Evolutionary conservation across 2,113 vertebrate species (phyloP).

Genomic region (Cervus canadensis): DNA sequence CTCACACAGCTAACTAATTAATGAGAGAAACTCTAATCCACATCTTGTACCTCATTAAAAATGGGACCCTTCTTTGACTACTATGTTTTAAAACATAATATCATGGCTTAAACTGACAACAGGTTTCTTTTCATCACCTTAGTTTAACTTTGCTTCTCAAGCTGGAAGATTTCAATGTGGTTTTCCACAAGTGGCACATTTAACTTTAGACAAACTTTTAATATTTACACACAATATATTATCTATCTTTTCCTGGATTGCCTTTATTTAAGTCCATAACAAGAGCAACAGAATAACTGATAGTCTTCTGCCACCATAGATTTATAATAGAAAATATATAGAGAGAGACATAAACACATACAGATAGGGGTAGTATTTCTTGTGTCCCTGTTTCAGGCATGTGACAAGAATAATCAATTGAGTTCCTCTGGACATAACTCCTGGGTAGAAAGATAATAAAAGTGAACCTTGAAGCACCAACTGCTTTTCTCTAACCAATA

Average conservation of each 20-base stretch:
- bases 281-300: neutral
- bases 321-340: neutral
- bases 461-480: neutral
- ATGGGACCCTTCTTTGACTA: neutral
- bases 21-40: slow-evolving; percentile 8
- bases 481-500: neutral
- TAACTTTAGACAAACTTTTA: neutral
- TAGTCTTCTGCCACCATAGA: neutral
- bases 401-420: neutral
- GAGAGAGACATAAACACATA: neutral
- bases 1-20: slow-evolving; percentile 26
- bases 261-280: neutral
- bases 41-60: neutral
- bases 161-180: neutral
- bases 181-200: neutral
- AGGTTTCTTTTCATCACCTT: neutral
- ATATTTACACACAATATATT: neutral
- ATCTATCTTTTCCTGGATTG: neutral
- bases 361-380: neutral
- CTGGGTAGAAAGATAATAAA: neutral
- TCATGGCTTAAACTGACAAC: neutral
- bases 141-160: neutral
- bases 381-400: neutral
- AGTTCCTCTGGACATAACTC: neutral
- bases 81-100: slow-evolving; percentile 48